Percentiles rank a stretch among this genome's conserved stretches.
phyloP scores from a whole-genome alignment of 2,113 vertebrate species.

The Solea solea region DNA sequence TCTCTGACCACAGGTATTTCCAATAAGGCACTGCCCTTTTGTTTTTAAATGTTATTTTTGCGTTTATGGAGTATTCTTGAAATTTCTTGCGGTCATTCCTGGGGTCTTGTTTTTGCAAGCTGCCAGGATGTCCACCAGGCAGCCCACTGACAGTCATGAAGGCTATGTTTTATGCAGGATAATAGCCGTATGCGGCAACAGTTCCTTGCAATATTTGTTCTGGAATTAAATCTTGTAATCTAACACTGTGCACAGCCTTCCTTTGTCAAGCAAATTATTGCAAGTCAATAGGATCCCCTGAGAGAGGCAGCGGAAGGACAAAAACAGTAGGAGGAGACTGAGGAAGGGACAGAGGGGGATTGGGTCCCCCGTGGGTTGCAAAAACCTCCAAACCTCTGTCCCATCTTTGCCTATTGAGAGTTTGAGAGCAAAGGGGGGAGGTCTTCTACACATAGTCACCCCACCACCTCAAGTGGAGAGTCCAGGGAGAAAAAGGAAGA shows the following conservation, averaged over 20 bases:
- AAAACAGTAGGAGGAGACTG: slow-evolving; percentile 70
- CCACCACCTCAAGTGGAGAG: slow-evolving; percentile 60
- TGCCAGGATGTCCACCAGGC: slow-evolving; percentile 8
- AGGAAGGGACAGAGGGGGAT: slow-evolving; percentile 49
- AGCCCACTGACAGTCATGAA: background rate
- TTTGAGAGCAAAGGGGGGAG: slow-evolving; percentile 44
- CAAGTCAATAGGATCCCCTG: slow-evolving; percentile 73
- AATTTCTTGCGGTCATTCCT: slow-evolving; percentile 44
- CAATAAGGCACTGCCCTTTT: slow-evolving; percentile 30
- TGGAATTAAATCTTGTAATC: slow-evolving; percentile 69
- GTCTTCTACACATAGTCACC: slow-evolving; percentile 48
- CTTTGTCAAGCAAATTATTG: slow-evolving; percentile 82
- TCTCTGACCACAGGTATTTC: slow-evolving; percentile 48
- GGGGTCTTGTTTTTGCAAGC: slow-evolving; percentile 28
- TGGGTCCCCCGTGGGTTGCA: slow-evolving; percentile 68
- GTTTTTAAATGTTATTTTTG: slow-evolving; percentile 34
- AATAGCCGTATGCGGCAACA: slow-evolving; percentile 34
- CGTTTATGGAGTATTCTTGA: slow-evolving; percentile 30
- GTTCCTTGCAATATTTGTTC: slow-evolving; percentile 54
- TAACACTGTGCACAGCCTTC: slow-evolving; percentile 48
- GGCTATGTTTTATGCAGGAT: slow-evolving; percentile 12
- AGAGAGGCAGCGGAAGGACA: slow-evolving; percentile 69
- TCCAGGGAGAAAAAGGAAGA: slow-evolving; percentile 52
- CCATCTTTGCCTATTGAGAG: slow-evolving; percentile 42
- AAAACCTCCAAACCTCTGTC: slow-evolving; percentile 59